Evolutionary conservation across 2,888 invertebrate species (phyloP).

Genomic region (Agapostemon virescens): DNA sequence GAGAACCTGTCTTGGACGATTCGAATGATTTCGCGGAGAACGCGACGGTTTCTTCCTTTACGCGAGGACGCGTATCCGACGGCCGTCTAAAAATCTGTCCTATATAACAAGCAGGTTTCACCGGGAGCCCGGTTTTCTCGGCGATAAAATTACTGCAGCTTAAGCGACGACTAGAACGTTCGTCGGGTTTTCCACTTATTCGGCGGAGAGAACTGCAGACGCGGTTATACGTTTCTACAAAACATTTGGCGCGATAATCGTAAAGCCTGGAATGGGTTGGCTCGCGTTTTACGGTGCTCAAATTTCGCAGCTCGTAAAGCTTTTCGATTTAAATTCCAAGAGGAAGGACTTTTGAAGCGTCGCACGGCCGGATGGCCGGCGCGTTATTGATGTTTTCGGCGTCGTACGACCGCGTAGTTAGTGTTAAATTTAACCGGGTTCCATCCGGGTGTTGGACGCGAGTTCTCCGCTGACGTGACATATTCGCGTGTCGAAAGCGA

Average conservation of each 20-base stretch:
- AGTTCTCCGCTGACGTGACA: conserved; percentile 19
- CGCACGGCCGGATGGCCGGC: conserved; percentile 19
- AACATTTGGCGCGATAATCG: conserved; percentile 45
- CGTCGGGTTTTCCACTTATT: conserved; percentile 31
- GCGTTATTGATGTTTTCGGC: conserved; percentile 58
- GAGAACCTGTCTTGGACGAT: not conserved
- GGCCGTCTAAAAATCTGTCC: not conserved
- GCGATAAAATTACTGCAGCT: not conserved
- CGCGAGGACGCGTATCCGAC: too few species aligned
- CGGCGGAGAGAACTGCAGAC: conserved; percentile 17
- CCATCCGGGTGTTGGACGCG: conserved; percentile 17
- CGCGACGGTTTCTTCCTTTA: not conserved
- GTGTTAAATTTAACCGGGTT: conserved; percentile 63
- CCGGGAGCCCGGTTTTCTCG: not conserved
- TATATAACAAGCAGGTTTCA: not conserved
- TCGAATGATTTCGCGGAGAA: not conserved
- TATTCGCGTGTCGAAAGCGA: conserved; percentile 43
- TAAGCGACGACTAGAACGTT: conserved; percentile 20
- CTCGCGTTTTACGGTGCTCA: conserved; percentile 45
- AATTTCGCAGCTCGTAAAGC: conserved; percentile 56
- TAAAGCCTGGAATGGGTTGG: conserved; percentile 40
- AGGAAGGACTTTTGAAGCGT: conserved; percentile 34
- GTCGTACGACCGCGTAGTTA: conserved; percentile 44
- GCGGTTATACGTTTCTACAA: conserved; percentile 31
- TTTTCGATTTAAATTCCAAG: conserved; percentile 52